These are phyloP conservation scores for Stichopus horrens DNA, from an alignment of 53 echinoderm and acorn worm genomes.

Conservation along the genomic window DNA sequence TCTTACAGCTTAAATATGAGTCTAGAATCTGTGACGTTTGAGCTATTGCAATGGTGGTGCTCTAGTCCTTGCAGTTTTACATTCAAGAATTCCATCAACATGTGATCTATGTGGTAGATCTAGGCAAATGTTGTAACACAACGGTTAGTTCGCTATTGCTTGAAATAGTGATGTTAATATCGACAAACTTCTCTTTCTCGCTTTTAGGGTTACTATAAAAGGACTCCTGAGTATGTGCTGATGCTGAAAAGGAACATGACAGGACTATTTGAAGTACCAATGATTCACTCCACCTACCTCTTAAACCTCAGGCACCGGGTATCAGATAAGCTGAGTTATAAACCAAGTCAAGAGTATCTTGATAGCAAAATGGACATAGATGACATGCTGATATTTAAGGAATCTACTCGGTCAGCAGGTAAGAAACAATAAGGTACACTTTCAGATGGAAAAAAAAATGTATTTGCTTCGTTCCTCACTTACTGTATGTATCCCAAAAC, in stretches of 20 bases:
- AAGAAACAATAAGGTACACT: background rate
- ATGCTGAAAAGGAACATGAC: slow-evolving; percentile 72
- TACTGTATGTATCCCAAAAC: too few species aligned
- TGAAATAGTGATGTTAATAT: too few species aligned
- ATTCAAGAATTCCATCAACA: too few species aligned
- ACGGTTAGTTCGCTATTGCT: too few species aligned
- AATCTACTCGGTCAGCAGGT: slow-evolving; percentile 86
- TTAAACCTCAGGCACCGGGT: slow-evolving; percentile 66
- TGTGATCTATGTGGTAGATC: too few species aligned
- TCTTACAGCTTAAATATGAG: too few species aligned
- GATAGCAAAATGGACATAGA: slow-evolving; percentile 61
- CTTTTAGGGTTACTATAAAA: slow-evolving; percentile 84
- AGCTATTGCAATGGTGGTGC: too few species aligned
- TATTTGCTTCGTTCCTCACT: too few species aligned
- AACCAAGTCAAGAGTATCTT: slow-evolving; percentile 60
- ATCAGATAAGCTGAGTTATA: slow-evolving; percentile 65
- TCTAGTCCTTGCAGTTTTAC: too few species aligned
- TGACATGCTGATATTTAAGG: slow-evolving; percentile 91
- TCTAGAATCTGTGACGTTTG: too few species aligned
- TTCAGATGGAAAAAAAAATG: too few species aligned
- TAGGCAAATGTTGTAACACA: too few species aligned
- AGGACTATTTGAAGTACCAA: slow-evolving; percentile 80
- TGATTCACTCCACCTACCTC: slow-evolving; percentile 95
- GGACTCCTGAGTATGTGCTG: slow-evolving; percentile 81
- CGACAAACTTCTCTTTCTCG: background rate